Percentiles rank a stretch among this genome's conserved stretches.
Evolutionary conservation across 2,797 vertebrate species (phyloP).

Genomic region (Clarias laeviceps): DNA sequence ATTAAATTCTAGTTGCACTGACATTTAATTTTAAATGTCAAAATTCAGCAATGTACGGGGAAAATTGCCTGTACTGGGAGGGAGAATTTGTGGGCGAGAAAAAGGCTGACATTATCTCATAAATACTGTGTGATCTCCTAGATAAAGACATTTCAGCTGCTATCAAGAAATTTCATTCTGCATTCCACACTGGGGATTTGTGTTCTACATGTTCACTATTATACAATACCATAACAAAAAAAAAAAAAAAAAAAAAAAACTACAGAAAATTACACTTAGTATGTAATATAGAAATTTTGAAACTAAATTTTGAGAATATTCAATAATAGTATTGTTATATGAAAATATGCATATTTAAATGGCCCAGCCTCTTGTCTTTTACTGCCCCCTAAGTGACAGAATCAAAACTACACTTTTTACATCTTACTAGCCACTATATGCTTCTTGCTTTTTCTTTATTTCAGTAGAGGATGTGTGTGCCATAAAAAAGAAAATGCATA

Average conservation of each 20-base stretch:
- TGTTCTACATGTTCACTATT: conserved; percentile 11
- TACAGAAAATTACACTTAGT: not conserved
- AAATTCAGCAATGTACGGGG: conserved; percentile 47
- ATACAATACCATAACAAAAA: not conserved
- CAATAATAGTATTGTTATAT: not conserved
- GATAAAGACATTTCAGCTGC: conserved; percentile 53
- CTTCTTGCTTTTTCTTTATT: not conserved
- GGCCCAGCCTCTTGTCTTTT: conserved; percentile 63
- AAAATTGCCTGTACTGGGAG: conserved; percentile 16
- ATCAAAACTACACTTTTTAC: conserved; percentile 32
- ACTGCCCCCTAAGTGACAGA: conserved; percentile 77
- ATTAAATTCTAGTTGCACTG: conserved; percentile 54
- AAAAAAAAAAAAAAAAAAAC: not conserved
- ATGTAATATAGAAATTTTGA: not conserved
- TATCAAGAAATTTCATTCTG: conserved; percentile 26
- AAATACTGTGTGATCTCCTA: conserved; percentile 48
- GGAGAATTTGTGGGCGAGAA: not conserved
- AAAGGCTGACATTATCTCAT: conserved; percentile 56
- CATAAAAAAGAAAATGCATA: not conserved
- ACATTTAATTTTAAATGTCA: conserved; percentile 64
- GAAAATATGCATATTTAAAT: conserved; percentile 11
- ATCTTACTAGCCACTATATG: conserved; percentile 4
- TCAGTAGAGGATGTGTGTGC: not conserved
- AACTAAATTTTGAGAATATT: not conserved
- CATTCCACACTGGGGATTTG: conserved; percentile 29